A percentile compares a stretch with the other conserved stretches of the same genome.
Evolutionary conservation across 64 coral and sea anemone genomes (phyloP).

Genomic region (Stylophora pistillata): DNA sequence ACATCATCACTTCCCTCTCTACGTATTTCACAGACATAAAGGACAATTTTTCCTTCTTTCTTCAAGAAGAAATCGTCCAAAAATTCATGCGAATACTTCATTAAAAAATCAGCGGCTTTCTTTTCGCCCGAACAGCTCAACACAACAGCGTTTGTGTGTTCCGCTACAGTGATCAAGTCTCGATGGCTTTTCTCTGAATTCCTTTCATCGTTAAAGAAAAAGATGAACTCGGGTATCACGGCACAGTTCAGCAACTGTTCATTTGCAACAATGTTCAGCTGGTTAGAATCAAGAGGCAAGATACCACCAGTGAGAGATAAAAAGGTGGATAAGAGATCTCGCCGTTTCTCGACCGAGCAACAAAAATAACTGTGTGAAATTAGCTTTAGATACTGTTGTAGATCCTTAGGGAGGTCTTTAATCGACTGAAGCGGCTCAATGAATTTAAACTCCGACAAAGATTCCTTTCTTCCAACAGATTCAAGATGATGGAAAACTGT

Average conservation of each 20-base stretch:
- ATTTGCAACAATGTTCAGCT: background rate
- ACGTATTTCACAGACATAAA: background rate
- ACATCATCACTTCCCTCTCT: background rate
- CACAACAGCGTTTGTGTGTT: background rate
- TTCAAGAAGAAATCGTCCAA: background rate
- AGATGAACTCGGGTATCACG: background rate
- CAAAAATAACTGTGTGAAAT: background rate
- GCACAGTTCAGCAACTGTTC: background rate
- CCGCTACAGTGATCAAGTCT: background rate
- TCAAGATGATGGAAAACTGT: background rate
- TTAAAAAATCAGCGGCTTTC: constrained; percentile 4
- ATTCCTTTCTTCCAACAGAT: background rate
- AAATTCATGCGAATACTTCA: background rate
- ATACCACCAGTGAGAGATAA: background rate
- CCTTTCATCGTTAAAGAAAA: background rate
- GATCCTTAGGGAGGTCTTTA: background rate
- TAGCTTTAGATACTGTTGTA: background rate
- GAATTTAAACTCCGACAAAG: background rate
- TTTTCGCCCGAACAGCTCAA: background rate
- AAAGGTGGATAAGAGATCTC: background rate
- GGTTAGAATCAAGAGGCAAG: background rate
- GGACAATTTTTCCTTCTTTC: background rate
- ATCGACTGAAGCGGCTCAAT: background rate
- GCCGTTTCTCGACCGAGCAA: background rate
- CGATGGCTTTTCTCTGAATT: background rate